These are phyloP conservation scores for Aleiodes alternator DNA, from an alignment of 2,888 invertebrate genomes.

Conservation along the genomic window DNA sequence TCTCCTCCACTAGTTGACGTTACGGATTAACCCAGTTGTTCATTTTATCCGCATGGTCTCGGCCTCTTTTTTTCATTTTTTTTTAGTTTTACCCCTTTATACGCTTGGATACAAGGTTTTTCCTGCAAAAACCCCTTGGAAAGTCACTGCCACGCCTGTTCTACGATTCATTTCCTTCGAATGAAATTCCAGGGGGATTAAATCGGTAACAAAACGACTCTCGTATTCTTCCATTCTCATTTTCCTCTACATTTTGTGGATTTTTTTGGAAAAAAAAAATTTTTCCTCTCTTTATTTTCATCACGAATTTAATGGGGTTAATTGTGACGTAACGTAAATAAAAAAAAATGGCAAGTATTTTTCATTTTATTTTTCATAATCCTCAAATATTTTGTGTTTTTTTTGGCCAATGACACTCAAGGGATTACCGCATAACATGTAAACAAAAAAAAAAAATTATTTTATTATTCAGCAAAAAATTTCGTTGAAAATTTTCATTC, in stretches of 20 bases:
- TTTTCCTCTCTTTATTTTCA: neutral
- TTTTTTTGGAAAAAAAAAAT: neutral
- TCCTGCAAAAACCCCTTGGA: slow-evolving; percentile 29
- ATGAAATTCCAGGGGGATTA: slow-evolving; percentile 46
- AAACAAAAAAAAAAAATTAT: no score
- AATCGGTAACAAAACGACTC: slow-evolving; percentile 35
- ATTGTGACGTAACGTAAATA: slow-evolving; percentile 5
- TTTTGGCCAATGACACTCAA: no score
- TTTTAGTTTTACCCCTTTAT: slow-evolving; percentile 31
- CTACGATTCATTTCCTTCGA: slow-evolving; percentile 41
- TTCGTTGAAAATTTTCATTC: no score
- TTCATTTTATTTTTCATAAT: no score
- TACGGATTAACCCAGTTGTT: slow-evolving; percentile 69
- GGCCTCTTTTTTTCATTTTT: slow-evolving; percentile 30
- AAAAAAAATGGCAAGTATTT: no score
- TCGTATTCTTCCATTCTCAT: slow-evolving; percentile 17
- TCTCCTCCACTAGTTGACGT: slow-evolving; percentile 60
- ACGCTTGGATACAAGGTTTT: slow-evolving; percentile 20
- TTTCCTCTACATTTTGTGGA: slow-evolving; percentile 48
- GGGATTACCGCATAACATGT: no score
- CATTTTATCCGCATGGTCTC: slow-evolving; percentile 60
- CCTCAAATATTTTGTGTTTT: no score
- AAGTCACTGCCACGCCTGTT: slow-evolving; percentile 45
- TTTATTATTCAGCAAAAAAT: no score
- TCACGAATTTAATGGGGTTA: slow-evolving; percentile 2